Percentiles rank a stretch among this genome's conserved stretches.
phyloP scores from a whole-genome alignment of 2,888 invertebrate species.

The Pantelozetes paolii region DNA sequence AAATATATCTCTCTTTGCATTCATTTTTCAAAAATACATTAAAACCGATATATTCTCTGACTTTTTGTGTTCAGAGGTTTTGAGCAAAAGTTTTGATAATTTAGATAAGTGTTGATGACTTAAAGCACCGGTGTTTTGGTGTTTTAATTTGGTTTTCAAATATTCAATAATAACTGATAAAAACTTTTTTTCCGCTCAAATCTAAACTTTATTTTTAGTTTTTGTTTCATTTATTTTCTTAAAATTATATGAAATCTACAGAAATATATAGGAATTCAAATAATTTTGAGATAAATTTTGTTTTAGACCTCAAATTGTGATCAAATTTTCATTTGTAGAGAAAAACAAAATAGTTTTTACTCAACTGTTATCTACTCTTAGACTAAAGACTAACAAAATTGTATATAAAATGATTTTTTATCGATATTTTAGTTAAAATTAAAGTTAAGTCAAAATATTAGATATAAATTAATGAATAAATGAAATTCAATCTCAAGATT shows the following conservation, averaged over 20 bases:
- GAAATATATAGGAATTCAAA: conserved; percentile 8
- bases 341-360: too few relatives aligned
- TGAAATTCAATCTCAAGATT: too few relatives aligned
- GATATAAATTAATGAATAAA: too few relatives aligned
- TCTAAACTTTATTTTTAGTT: too few relatives aligned
- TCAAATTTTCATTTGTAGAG: background rate
- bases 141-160: too few relatives aligned
- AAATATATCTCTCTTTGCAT: background rate
- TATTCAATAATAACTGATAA: background rate
- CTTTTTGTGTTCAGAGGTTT: too few relatives aligned
- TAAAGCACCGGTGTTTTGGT: background rate
- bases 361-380: too few relatives aligned
- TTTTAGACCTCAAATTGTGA: conserved; percentile 5
- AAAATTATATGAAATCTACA: background rate
- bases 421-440: too few relatives aligned
- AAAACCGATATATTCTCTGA: background rate
- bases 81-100: background rate
- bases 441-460: too few relatives aligned
- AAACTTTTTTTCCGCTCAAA: background rate
- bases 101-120: background rate
- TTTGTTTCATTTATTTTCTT: background rate
- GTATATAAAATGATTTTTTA: too few relatives aligned
- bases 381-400: too few relatives aligned
- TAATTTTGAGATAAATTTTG: background rate
- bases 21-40: conserved; percentile 4